Percentiles rank a stretch among this genome's conserved stretches.
Evolutionary conservation across 2,797 vertebrate genomes (phyloP).

Genomic region (Sandelia bainsii): DNA sequence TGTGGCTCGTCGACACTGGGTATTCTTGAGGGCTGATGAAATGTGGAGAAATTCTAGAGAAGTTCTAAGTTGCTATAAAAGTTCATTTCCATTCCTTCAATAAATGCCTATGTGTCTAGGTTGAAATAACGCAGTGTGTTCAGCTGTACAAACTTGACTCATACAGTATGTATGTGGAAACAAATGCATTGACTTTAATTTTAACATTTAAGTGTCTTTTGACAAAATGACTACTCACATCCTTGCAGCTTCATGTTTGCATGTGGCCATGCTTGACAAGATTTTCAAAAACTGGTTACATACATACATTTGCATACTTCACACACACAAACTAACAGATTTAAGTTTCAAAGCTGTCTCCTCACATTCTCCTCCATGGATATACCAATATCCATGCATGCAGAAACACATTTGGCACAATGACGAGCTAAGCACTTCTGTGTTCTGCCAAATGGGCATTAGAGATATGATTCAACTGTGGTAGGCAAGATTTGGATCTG

Average conservation of each 20-base stretch:
- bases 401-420: conserved; percentile 46
- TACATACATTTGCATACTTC: conserved; percentile 29
- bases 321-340: conserved; percentile 23
- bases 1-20: conserved; percentile 27
- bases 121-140: conserved; percentile 19
- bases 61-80: conserved; percentile 53
- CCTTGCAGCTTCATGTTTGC: neutral
- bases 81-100: conserved; percentile 48
- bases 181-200: neutral
- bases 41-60: conserved; percentile 51
- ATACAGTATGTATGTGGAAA: conserved; percentile 12
- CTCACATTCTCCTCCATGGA: conserved; percentile 33
- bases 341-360: conserved; percentile 45
- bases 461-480: conserved; percentile 61
- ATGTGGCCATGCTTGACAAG: neutral
- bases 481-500: conserved; percentile 55
- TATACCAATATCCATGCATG: conserved; percentile 36
- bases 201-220: neutral
- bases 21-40: conserved; percentile 52
- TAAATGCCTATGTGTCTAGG: conserved; percentile 24
- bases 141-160: neutral
- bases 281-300: conserved; percentile 3
- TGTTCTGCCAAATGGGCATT: conserved; percentile 54
- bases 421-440: conserved; percentile 38
- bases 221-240: neutral